Conservation (phyloP, 2,113 vertebrate genomes). For the Glareola pratincola region DNA sequence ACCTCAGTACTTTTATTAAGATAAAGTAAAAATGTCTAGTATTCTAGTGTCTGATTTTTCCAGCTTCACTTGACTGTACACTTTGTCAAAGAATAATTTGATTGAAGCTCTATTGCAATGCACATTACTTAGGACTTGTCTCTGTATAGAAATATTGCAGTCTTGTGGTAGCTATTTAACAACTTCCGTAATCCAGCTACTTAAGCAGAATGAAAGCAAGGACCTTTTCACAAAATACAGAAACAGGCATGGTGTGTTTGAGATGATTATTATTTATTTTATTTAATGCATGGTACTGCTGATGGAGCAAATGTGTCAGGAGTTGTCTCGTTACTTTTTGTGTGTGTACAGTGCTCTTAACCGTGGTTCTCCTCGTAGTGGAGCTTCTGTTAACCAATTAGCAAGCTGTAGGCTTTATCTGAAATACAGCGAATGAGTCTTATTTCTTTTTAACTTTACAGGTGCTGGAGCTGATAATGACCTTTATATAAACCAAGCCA, state of each 20-base stretch:
- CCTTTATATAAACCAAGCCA: conserved; percentile 85
- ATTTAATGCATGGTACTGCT: background rate
- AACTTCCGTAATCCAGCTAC: background rate
- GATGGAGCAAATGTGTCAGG: background rate
- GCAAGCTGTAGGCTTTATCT: background rate
- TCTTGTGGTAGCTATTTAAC: background rate
- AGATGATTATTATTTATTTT: background rate
- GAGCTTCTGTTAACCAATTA: conserved; percentile 20
- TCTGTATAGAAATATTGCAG: background rate
- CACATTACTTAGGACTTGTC: background rate
- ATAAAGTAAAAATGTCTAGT: background rate
- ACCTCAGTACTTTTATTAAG: background rate
- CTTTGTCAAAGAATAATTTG: background rate
- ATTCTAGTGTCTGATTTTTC: background rate
- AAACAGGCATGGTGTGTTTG: background rate
- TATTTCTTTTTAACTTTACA: background rate
- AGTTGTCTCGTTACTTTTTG: conserved; percentile 65
- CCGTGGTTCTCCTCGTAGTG: too few relatives aligned
- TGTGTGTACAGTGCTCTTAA: conserved; percentile 65
- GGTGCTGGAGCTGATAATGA: conserved; percentile 41
- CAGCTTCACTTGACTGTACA: background rate
- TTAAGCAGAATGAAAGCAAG: background rate
- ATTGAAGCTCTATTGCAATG: background rate
- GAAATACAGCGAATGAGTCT: background rate
- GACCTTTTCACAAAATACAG: background rate